Percentiles rank a stretch among this genome's conserved stretches.
Evolutionary conservation across 2,113 vertebrate genomes (phyloP).

Genomic region (Antidorcas marsupialis): DNA sequence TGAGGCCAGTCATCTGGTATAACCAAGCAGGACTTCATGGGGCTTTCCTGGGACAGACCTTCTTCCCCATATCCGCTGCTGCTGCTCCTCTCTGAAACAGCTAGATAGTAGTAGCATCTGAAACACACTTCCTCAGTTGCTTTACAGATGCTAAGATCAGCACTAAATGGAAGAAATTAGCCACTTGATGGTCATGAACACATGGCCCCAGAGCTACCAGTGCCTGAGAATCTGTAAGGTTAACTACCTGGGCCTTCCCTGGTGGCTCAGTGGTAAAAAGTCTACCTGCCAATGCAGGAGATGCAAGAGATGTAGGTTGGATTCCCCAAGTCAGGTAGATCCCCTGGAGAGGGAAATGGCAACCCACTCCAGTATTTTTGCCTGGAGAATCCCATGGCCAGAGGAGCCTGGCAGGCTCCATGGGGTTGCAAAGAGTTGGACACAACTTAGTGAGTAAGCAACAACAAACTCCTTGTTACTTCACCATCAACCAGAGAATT

Average conservation of each 20-base stretch:
- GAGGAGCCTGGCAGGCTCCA: background rate
- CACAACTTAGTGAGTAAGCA: background rate
- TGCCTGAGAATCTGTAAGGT: background rate
- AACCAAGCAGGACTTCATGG: background rate
- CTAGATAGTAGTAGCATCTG: background rate
- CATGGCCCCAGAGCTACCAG: background rate
- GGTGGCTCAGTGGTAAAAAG: background rate
- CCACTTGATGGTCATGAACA: background rate
- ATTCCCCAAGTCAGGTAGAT: background rate
- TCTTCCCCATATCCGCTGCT: background rate
- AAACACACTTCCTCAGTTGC: background rate
- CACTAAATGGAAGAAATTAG: background rate
- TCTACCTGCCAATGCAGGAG: background rate
- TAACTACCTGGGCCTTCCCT: background rate
- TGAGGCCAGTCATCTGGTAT: background rate
- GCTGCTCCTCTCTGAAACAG: background rate
- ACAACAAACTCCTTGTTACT: background rate
- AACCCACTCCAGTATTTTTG: background rate
- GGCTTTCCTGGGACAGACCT: background rate
- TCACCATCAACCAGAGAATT: background rate
- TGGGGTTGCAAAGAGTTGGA: background rate
- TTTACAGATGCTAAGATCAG: background rate
- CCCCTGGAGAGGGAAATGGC: background rate
- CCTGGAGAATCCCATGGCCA: background rate
- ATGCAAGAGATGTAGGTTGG: background rate